These are phyloP conservation scores for Apotomis betuletana DNA, from an alignment of 2,888 invertebrate species.

Conservation along the genomic window DNA sequence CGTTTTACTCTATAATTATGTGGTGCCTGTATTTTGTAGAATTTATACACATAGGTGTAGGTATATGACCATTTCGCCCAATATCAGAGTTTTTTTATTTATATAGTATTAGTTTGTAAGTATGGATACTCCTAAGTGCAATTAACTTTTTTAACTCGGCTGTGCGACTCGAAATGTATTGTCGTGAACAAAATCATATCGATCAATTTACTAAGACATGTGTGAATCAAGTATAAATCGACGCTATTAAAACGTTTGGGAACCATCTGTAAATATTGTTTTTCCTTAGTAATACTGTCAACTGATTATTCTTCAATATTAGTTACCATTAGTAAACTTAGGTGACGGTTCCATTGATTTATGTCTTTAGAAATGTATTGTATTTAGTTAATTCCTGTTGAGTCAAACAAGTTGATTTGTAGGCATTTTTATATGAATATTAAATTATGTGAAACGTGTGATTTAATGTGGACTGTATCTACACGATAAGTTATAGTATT, in stretches of 20 bases:
- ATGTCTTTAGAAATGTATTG: constrained; percentile 3
- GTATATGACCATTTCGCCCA: constrained; percentile 55
- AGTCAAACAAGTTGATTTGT: constrained; percentile 45
- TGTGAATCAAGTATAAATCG: not conserved
- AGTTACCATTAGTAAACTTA: constrained; percentile 50
- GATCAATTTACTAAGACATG: constrained; percentile 37
- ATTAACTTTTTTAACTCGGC: constrained; percentile 50
- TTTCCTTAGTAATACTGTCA: constrained; percentile 9
- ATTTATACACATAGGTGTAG: constrained; percentile 62
- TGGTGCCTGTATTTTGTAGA: constrained; percentile 59
- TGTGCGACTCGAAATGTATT: constrained; percentile 52
- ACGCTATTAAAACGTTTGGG: not conserved
- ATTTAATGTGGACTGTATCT: constrained; percentile 49
- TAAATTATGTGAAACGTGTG: constrained; percentile 41
- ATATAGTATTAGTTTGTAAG: constrained; percentile 50
- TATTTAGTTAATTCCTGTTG: constrained; percentile 42
- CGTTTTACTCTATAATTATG: constrained; percentile 35
- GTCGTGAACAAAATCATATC: constrained; percentile 45
- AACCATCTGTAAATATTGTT: constrained; percentile 19
- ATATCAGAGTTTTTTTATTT: constrained; percentile 52
- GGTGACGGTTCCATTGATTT: constrained; percentile 51
- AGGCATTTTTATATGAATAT: constrained; percentile 52
- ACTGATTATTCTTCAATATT: constrained; percentile 33
- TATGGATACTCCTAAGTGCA: constrained; percentile 51
- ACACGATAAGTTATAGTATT: constrained; percentile 45